Percentiles rank a stretch among this genome's conserved stretches.
These are phyloP conservation scores for Cecropterus lyciades DNA, from an alignment of 1,140 invertebrate species.

Conservation along the genomic window DNA sequence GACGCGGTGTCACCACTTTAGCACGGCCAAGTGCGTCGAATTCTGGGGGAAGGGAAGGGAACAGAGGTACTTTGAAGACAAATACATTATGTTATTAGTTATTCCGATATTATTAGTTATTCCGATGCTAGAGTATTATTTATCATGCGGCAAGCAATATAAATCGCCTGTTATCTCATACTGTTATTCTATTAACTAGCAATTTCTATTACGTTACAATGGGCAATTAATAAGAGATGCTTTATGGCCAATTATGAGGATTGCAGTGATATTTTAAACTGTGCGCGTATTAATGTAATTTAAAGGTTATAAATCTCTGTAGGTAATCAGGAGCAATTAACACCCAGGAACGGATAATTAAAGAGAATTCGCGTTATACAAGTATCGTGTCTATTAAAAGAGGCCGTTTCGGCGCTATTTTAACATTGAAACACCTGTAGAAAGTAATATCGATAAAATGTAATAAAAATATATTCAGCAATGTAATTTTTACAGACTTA, in stretches of 20 bases:
- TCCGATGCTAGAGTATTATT: slow-evolving; percentile 2
- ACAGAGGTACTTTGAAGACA: no score
- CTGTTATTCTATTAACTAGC: slow-evolving; percentile 29
- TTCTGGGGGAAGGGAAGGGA: no score
- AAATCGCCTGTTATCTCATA: slow-evolving; percentile 15
- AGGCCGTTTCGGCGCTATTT: neutral
- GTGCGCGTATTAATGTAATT: slow-evolving; percentile 18
- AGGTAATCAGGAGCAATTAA: slow-evolving; percentile 22
- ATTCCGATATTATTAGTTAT: slow-evolving; percentile 13
- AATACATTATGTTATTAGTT: no score
- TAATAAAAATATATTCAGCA: no score
- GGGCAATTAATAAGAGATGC: slow-evolving; percentile 12
- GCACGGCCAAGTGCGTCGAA: no score
- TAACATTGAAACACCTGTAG: no score
- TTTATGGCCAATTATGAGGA: slow-evolving; percentile 11
- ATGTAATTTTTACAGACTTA: no score
- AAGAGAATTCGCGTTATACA: neutral
- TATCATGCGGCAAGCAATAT: slow-evolving; percentile 4
- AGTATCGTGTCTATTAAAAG: neutral
- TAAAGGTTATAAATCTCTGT: slow-evolving; percentile 17
- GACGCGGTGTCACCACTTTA: no score
- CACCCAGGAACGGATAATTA: neutral
- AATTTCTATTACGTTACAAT: slow-evolving; percentile 18
- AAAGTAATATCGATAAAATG: no score
- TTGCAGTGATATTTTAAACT: neutral